Evolutionary conservation across 2,113 vertebrate genomes (phyloP), one percentile per base, ranked within the genome.

Genomic region (Stegastes partitus): DNA sequence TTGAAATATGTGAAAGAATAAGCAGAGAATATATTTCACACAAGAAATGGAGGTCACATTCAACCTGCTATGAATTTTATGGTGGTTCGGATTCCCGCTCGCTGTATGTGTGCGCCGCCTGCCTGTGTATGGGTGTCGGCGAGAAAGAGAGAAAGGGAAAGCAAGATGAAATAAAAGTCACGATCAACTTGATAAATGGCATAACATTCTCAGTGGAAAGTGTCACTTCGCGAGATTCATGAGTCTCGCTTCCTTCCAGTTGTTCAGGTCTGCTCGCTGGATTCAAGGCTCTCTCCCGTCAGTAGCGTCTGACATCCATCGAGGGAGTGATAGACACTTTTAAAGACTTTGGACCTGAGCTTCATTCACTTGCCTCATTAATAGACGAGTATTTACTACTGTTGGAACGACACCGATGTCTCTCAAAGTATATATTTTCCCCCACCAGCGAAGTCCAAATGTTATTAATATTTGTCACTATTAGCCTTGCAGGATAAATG

Each of bases 21-120:
- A 79, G 82, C 57, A 75, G 67, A 67, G 74, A 69, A 83, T 84
- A 79, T 86, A 88, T 88, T 83, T 89, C 87, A 91, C 51, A 28
- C 14, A 2, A 61, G 90, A 82, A 78, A 49, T 50, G 37, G 83
- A 91, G 90, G 87, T 90, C 91, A 91, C 77, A 55, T 90, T 79
- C 61, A 86, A 82, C 76, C 82, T 89, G 81, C 76, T 50, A 51
- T 79, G 81, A 86, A 74, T 91, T 91, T 92, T 90, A 91, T 87
- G 79, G 78, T 39, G 58, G 68, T 59, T 86, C 54, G 65, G 28
- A 82, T 74, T 89, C 49, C 64, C 31, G 4, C 64, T 47, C 45
- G n/a, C 31, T 37, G 18, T 42, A 47, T 74, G 31, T 45, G 49
- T 37, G 66, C 6, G 11, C 51, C 51, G 59, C n/a, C 15, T 42